Evolutionary conservation across 2,113 vertebrate species (phyloP).

Genomic region (Perccottus glenii): DNA sequence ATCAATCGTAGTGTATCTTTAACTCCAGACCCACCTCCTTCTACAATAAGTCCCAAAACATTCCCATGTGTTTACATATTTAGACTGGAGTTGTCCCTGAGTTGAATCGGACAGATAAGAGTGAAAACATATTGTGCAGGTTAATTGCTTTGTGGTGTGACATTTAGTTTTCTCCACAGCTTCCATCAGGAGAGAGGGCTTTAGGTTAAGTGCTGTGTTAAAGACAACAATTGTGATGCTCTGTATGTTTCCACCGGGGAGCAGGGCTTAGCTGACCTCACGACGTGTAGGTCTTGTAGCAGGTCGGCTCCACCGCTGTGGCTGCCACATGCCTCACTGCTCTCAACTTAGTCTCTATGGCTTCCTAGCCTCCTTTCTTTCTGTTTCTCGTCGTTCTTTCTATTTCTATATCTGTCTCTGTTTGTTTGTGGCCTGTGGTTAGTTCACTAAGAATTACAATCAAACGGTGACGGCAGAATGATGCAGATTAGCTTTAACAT

Average conservation of each 20-base stretch:
- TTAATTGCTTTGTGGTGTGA: slow-evolving; percentile 5
- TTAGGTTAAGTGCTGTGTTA: slow-evolving; percentile 36
- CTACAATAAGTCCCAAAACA: background rate
- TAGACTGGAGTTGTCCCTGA: background rate
- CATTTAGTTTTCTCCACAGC: slow-evolving; percentile 16
- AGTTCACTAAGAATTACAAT: slow-evolving; percentile 64
- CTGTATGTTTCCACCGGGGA: slow-evolving; percentile 28
- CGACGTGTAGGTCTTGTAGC: slow-evolving; percentile 31
- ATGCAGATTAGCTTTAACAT: slow-evolving; percentile 59
- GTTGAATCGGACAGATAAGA: slow-evolving; percentile 2
- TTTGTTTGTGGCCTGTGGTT: slow-evolving; percentile 61
- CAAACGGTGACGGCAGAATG: slow-evolving; percentile 42
- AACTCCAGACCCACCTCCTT: no score
- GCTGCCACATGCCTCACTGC: slow-evolving; percentile 45
- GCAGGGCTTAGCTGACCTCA: slow-evolving; percentile 30
- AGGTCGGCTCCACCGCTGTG: slow-evolving; percentile 31
- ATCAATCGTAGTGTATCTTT: no score
- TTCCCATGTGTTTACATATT: no score
- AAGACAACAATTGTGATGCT: slow-evolving; percentile 10
- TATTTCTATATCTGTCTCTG: slow-evolving; percentile 37
- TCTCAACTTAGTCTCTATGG: background rate
- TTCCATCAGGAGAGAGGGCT: slow-evolving; percentile 25
- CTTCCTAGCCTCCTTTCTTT: background rate
- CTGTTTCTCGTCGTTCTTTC: background rate
- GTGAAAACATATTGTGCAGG: background rate